Evolutionary conservation across 2,888 invertebrate species (phyloP).

Genomic region (Drosophila diplacantha): DNA sequence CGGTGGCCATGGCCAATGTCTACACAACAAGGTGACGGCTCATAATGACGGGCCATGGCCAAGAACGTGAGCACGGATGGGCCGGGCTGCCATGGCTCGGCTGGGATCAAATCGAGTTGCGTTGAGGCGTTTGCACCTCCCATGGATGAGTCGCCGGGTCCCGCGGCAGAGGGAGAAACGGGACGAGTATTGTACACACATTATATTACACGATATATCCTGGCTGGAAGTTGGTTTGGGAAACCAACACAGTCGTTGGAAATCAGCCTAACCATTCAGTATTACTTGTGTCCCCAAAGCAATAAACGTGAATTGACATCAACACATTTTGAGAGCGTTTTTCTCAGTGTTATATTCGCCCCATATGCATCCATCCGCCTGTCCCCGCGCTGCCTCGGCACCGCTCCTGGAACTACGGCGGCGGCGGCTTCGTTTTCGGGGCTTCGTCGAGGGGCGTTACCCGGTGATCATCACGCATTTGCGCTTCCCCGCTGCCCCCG

Average conservation of each 20-base stretch:
- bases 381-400: neutral
- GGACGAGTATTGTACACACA: too few relatives aligned
- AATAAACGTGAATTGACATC: neutral
- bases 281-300: neutral
- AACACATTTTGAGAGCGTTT: neutral
- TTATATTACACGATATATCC: too few relatives aligned
- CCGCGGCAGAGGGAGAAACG: constrained; percentile 13
- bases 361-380: constrained; percentile 21
- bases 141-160: constrained; percentile 50
- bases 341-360: constrained; percentile 9
- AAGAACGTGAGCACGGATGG: constrained; percentile 48
- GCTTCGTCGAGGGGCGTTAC: constrained; percentile 74
- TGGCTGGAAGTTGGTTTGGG: too few relatives aligned
- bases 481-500: constrained; percentile 53
- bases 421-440: constrained; percentile 31
- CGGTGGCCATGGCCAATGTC: constrained; percentile 72
- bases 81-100: constrained; percentile 22
- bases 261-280: too few relatives aligned
- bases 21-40: constrained; percentile 74
- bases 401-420: constrained; percentile 15
- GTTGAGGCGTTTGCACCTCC: constrained; percentile 70
- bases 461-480: constrained; percentile 76
- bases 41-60: constrained; percentile 68
- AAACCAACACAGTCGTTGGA: too few relatives aligned
- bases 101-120: constrained; percentile 43